Percentiles rank a stretch among this genome's conserved stretches.
phyloP scores from a whole-genome alignment of 2,888 invertebrate genomes.

The Orthosia cruda region DNA sequence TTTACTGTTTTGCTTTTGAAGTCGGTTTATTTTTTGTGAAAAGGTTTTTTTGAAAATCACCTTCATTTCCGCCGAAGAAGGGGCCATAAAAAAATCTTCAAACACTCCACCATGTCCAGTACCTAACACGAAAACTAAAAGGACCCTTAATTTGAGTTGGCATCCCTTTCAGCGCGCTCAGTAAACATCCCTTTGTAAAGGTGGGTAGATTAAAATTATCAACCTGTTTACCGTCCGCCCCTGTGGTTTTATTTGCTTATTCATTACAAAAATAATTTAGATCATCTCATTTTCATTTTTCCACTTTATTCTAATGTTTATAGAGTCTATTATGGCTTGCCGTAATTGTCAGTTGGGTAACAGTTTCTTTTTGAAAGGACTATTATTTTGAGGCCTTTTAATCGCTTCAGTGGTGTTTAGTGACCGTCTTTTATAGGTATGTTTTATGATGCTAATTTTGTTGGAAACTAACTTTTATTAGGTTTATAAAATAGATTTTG shows the following conservation, averaged over 20 bases:
- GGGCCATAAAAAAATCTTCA: constrained; percentile 8
- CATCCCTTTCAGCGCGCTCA: constrained; percentile 80
- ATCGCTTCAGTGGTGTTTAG: constrained; percentile 30
- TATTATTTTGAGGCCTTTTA: constrained; percentile 57
- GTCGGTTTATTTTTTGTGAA: no score
- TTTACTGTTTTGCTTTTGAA: no score
- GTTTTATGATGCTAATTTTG: constrained; percentile 18
- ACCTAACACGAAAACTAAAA: constrained; percentile 74
- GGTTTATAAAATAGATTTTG: not conserved
- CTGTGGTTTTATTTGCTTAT: constrained; percentile 76
- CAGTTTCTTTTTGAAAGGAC: constrained; percentile 41
- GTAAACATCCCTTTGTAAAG: constrained; percentile 77
- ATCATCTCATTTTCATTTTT: constrained; percentile 45
- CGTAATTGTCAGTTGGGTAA: constrained; percentile 9
- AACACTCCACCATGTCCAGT: constrained; percentile 41
- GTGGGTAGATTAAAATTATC: constrained; percentile 83
- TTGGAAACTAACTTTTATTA: not conserved
- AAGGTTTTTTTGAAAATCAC: no score
- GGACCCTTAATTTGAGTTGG: constrained; percentile 79
- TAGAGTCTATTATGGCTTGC: constrained; percentile 54
- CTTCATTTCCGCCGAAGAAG: not conserved
- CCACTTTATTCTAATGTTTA: constrained; percentile 34
- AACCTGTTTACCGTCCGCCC: constrained; percentile 76
- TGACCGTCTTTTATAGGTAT: constrained; percentile 34
- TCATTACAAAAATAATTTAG: constrained; percentile 70